phyloP scores from a whole-genome alignment of 2,113 vertebrate species.

The Clarias magur region DNA sequence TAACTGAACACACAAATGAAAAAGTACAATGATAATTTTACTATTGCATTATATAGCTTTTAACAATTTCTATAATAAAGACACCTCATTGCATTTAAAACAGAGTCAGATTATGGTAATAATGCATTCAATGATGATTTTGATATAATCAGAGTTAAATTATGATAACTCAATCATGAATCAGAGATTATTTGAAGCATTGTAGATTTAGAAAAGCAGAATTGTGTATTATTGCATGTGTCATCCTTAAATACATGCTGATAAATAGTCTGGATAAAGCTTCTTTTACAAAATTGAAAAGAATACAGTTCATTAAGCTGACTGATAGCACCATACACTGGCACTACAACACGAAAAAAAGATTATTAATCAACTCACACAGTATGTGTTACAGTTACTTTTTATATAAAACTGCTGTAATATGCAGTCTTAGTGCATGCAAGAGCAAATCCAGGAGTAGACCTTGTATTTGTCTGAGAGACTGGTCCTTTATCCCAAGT shows the following conservation, averaged over 20 bases:
- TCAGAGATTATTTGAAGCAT: not conserved
- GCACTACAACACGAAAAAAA: not conserved
- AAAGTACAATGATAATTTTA: not conserved
- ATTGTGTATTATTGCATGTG: not conserved
- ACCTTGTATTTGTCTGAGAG: not conserved
- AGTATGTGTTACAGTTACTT: not conserved
- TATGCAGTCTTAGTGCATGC: not conserved
- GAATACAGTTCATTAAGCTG: conserved; percentile 20
- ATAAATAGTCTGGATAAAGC: conserved; percentile 1
- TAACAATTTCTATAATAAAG: not conserved
- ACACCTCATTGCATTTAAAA: not conserved
- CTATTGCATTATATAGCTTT: not conserved
- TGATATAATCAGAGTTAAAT: conserved; percentile 4
- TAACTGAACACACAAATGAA: conserved; percentile 36
- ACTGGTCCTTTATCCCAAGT: not conserved
- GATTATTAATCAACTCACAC: not conserved
- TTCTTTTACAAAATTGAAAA: conserved; percentile 5
- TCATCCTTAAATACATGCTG: conserved; percentile 16
- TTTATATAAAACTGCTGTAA: not conserved
- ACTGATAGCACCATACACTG: not conserved
- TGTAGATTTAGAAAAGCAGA: not conserved
- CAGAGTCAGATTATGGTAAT: not conserved
- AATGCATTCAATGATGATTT: no score
- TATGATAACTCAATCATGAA: not conserved
- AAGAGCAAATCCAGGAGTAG: not conserved